Conservation (phyloP, 2,797 vertebrate genomes). For the Tenualosa ilisha region DNA sequence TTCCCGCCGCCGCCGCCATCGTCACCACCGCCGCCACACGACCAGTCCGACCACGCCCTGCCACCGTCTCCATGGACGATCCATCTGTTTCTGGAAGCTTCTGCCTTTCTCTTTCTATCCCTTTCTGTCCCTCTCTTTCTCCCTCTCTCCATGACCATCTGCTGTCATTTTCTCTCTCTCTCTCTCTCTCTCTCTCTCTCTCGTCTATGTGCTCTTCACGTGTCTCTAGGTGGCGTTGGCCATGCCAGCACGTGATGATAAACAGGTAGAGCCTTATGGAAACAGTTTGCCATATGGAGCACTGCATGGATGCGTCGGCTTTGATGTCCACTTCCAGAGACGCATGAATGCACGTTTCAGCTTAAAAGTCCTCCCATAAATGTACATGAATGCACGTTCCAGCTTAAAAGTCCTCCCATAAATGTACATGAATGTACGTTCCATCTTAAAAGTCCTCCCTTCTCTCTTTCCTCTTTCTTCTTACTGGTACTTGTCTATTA, state of each 20-base stretch:
- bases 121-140: not conserved
- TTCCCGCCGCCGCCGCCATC: no score
- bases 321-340: not conserved
- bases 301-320: not conserved
- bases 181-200: slow-evolving; percentile 33
- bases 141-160: slow-evolving; percentile 48
- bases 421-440: no score
- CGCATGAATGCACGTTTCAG: not conserved
- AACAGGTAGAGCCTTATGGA: not conserved
- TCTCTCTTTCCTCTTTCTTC: not conserved
- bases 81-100: slow-evolving; percentile 1
- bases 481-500: not conserved
- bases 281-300: not conserved
- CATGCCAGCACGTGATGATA: slow-evolving; percentile 27
- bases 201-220: slow-evolving; percentile 42
- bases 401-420: no score
- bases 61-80: not conserved
- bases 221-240: slow-evolving; percentile 51
- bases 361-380: not conserved
- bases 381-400: no score
- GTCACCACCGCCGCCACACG: not conserved
- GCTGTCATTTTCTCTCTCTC: slow-evolving; percentile 17
- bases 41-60: not conserved
- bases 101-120: not conserved
- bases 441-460: not conserved